Conservation (phyloP, 2,113 vertebrate genomes). For the Cheirogaleus medius region DNA sequence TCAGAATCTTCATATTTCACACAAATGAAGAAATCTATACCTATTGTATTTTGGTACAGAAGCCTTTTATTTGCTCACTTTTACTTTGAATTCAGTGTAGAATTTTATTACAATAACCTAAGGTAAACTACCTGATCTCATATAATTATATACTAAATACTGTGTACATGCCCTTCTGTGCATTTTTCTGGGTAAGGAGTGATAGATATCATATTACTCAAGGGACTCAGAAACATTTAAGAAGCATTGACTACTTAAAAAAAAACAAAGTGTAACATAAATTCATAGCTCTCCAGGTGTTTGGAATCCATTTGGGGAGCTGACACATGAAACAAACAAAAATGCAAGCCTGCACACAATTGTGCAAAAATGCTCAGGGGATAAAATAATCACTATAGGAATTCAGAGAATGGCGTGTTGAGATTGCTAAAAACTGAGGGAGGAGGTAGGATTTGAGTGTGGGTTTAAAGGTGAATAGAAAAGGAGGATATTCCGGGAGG, state of each 20-base stretch:
- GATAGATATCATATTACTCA: background rate
- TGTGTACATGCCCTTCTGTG: background rate
- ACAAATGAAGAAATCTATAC: background rate
- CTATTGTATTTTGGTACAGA: background rate
- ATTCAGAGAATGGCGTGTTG: background rate
- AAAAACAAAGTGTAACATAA: background rate
- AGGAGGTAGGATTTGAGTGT: too few species aligned
- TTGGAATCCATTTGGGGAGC: background rate
- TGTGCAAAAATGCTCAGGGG: background rate
- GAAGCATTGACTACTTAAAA: background rate
- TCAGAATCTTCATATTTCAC: background rate
- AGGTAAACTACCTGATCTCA: background rate
- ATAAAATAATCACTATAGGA: background rate
- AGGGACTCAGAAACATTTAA: background rate
- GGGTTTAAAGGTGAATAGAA: background rate
- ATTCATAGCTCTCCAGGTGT: background rate
- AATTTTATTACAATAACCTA: background rate
- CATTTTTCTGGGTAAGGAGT: slow-evolving; percentile 2
- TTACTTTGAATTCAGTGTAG: background rate
- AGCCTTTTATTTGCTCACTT: background rate
- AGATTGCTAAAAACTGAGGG: background rate
- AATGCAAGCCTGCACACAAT: background rate
- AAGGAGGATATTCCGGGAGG: background rate
- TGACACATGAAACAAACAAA: background rate
- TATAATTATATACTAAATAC: background rate